Evolutionary conservation across 2,888 invertebrate species (phyloP), one percentile per base, ranked within the genome.

Genomic region (Sialis lutaria): DNA sequence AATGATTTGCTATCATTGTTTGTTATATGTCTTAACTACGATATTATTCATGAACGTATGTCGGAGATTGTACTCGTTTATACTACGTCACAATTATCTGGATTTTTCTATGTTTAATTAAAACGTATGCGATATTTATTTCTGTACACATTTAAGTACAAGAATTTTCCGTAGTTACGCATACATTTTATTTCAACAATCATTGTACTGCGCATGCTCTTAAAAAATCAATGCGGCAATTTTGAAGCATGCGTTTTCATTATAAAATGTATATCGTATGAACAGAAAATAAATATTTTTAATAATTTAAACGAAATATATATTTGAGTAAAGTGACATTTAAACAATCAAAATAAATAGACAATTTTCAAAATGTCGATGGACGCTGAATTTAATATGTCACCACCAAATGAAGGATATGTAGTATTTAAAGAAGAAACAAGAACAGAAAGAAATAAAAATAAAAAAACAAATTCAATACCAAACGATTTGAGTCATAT

Each of bases 401-500:
- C 37, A 10, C 12, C 12, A 37, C 12, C 37, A 37, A 37, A 37
- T 50, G 47, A 44, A 6, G 46, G 43, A 34, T 50, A 45, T 34
- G 35, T 33, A 5, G 40, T 40, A 40, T 48, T 48, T 40, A 48
- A 60, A 55, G 51, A 78, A 78, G 78, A 77, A 56, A 69, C 74
- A 9, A 71, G 73, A 52, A 73, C 74, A 42, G 68, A 75, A 39
- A 67, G 68, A 2, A 61, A 62, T 52, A 45, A 45, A 35, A 35
- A 45, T 31, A 31, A n/a, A 45, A 22, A 10, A 12, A 42, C 33
- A 42, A 42, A 33, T 30, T 35, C 47, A 30, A 63, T 68, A 50
- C 66, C 66, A 22, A 72, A 69, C 56, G 69, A 69, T 48, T 69
- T 72, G 51, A 66, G 69, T 49, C 73, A 78, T 55, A 68, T 75